These are phyloP conservation scores for Sitta carolinensis DNA, from an alignment of 2,797 vertebrate genomes.

Conservation along the genomic window DNA sequence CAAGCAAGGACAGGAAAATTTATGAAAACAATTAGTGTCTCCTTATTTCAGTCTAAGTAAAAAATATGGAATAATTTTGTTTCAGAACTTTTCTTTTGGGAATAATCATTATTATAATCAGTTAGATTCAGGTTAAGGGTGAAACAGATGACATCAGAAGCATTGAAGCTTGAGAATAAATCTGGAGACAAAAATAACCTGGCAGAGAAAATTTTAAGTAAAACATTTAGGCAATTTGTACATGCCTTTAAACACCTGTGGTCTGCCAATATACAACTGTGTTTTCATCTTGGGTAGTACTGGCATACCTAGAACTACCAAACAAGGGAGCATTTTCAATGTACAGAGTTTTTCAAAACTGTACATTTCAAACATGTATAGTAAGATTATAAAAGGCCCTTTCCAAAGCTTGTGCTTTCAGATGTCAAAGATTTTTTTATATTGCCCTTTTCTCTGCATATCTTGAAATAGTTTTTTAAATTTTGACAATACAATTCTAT, in stretches of 20 bases:
- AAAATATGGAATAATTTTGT: not conserved
- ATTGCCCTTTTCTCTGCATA: not conserved
- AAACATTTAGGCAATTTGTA: not conserved
- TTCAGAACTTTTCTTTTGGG: not conserved
- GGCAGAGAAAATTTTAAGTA: not conserved
- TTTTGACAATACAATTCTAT: not conserved
- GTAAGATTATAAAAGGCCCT: not conserved
- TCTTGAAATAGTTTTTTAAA: not conserved
- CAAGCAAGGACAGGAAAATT: not conserved
- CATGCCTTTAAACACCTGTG: rapidly evolving
- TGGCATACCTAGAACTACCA: not conserved
- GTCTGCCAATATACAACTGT: not conserved
- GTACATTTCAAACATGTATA: not conserved
- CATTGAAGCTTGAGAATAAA: not conserved
- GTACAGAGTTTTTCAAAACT: not conserved
- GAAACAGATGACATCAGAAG: not conserved
- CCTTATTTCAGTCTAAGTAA: not conserved
- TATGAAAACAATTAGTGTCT: not conserved
- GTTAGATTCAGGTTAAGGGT: not conserved
- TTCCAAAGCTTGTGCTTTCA: not conserved
- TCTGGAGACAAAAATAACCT: not conserved
- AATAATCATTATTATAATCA: not conserved
- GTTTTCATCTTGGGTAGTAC: not conserved
- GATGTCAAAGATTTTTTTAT: not conserved
- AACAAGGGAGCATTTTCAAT: not conserved